phyloP scores from a whole-genome alignment of 1,140 invertebrate genomes.

The Magallana gigas region DNA sequence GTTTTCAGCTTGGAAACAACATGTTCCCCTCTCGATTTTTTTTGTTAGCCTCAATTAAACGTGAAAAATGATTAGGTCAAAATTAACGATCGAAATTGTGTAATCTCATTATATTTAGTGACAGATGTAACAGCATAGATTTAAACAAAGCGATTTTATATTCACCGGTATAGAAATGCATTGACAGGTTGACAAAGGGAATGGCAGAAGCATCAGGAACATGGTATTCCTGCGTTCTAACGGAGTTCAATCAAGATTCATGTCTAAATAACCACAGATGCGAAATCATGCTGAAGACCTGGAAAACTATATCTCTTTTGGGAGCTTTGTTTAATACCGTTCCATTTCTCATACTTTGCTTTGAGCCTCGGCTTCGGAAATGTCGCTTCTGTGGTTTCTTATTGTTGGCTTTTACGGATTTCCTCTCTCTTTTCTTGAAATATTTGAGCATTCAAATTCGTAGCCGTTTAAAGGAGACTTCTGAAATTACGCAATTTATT shows the following conservation, averaged over 20 bases:
- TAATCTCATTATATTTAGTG: no score
- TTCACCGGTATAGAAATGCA: no score
- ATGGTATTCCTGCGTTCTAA: background rate
- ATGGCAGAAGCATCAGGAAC: background rate
- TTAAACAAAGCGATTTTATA: no score
- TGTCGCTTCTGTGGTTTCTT: background rate
- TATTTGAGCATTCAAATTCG: background rate
- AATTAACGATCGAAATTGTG: no score
- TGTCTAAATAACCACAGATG: constrained; percentile 17
- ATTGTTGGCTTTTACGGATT: background rate
- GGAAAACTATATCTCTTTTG: background rate
- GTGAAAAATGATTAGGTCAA: no score
- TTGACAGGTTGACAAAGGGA: background rate
- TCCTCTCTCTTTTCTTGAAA: background rate
- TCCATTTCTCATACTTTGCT: background rate
- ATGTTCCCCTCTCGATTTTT: no score
- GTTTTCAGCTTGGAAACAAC: no score
- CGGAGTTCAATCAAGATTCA: background rate
- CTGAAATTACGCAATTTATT: background rate
- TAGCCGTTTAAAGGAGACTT: background rate
- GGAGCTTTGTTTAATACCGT: background rate
- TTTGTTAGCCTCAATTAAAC: no score
- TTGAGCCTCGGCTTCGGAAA: background rate
- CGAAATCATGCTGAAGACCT: background rate
- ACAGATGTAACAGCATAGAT: no score